phyloP scores from a whole-genome alignment of 2,797 vertebrate species.

The Apogon talboti region DNA sequence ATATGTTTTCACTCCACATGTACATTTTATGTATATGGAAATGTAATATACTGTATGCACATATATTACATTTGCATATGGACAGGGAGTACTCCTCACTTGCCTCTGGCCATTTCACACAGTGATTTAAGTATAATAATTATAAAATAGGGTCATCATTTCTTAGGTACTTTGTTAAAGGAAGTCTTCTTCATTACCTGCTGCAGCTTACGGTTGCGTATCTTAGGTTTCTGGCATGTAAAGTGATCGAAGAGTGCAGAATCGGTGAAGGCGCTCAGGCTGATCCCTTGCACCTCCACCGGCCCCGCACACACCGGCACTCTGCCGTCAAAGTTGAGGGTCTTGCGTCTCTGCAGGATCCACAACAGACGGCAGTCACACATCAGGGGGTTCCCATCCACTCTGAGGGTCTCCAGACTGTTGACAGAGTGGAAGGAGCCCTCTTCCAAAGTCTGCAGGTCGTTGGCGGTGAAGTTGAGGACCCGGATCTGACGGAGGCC shows the following conservation, averaged over 20 bases:
- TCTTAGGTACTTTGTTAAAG: conserved; percentile 59
- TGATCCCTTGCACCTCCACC: conserved; percentile 90
- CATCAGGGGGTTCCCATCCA: conserved; percentile 95
- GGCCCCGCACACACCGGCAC: conserved; percentile 94
- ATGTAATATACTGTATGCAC: too few relatives aligned
- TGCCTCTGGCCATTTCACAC: too few relatives aligned
- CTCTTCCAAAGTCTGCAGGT: conserved; percentile 94
- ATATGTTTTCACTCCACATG: too few relatives aligned
- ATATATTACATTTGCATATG: too few relatives aligned
- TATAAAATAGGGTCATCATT: background rate
- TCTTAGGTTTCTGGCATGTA: conserved; percentile 96
- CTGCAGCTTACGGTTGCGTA: conserved; percentile 94
- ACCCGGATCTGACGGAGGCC: conserved; percentile 94
- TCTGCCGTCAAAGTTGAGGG: conserved; percentile 94
- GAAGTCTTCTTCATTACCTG: conserved; percentile 73
- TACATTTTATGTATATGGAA: too few relatives aligned
- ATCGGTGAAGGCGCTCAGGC: conserved; percentile 91
- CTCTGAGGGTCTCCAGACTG: conserved; percentile 94
- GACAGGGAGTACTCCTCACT: too few relatives aligned
- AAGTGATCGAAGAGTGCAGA: conserved; percentile 95
- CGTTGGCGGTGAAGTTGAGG: conserved; percentile 95
- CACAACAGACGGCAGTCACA: conserved; percentile 98
- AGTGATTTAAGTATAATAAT: background rate
- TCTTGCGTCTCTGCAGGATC: conserved; percentile 96
- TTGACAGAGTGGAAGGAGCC: conserved; percentile 95